Percentiles rank a stretch among this genome's conserved stretches.
Conservation (phyloP, 1,140 invertebrate genomes). For the Ylistrum balloti region DNA sequence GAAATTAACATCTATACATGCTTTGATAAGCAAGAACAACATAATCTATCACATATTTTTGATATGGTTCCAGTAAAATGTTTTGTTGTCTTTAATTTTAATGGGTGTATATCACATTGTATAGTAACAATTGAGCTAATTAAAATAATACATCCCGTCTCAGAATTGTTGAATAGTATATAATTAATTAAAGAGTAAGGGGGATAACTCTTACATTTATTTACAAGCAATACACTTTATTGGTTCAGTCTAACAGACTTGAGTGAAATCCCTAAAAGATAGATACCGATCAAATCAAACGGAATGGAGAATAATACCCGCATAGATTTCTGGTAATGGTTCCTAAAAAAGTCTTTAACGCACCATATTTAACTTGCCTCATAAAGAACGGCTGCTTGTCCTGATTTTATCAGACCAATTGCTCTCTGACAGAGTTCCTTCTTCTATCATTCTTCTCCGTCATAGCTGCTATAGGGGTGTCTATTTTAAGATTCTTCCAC, state of each 20-base stretch:
- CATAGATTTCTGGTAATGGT: neutral
- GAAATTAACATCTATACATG: neutral
- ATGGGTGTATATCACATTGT: neutral
- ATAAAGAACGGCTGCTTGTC: neutral
- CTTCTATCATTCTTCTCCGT: neutral
- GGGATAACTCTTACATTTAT: slow-evolving; percentile 11
- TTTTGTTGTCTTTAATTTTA: neutral
- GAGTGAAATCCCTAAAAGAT: neutral
- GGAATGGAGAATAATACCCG: neutral
- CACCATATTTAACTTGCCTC: neutral
- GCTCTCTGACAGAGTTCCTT: neutral
- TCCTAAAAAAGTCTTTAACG: neutral
- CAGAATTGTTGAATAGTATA: neutral
- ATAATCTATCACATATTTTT: neutral
- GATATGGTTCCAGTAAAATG: neutral
- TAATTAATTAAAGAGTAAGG: neutral
- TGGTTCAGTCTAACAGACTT: neutral
- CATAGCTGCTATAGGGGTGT: neutral
- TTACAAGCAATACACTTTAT: neutral
- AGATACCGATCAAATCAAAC: neutral
- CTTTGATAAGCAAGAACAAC: neutral
- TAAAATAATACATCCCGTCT: too few species aligned
- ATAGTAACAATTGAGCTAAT: too few species aligned
- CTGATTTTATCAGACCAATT: neutral
- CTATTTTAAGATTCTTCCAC: neutral